Base-by-base conservation (phyloP, 1,140 invertebrate genomes). In the Plectrocnemia conspersa region DNA sequence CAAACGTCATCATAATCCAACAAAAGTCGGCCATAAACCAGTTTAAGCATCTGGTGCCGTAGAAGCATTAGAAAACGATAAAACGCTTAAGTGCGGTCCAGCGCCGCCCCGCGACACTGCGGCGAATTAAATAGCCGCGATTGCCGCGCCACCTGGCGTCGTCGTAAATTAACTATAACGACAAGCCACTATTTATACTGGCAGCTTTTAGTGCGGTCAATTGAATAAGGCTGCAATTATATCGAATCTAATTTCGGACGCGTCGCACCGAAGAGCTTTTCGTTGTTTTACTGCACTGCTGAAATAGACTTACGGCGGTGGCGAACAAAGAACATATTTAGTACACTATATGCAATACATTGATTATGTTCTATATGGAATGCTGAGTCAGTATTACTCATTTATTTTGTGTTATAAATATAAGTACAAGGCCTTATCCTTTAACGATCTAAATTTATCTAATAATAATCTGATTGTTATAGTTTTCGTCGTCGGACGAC, bases 201-300 rank as follows among this genome's bases (percentile, higher is more conserved):
- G 46, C 29, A 24, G 36, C 47, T 55, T 59, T 52, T 53, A n/a
- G 50, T 32, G 46, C 57, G 57, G 29, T 29, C 52, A 55, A 59
- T 59, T 59, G 52, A 55, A 59, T 52, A 50, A 35, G 48, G 47
- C 15, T 23, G 33, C 50, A 24, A 58, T 58, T 58, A 42, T 27
- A 29, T 23, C 36, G 6, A n/a, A 38, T 18, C 32, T 38, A 38
- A 50, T 35, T 27, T 25, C 42, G 16, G 42, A 45, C 19, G 11
- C 25, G 18, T 22, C 18, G n/a, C 2, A 9, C 32, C 2, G 32
- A 10, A 22, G 18, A 22, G 18, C 18, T 19, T 23, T 22, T 21
- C 40, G 6, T 6, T 42, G 42, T 23, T 45, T 5, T 7, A 16
- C n/a, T n/a, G n/a, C n/a, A n/a, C n/a, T n/a, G n/a, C n/a, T n/a